A percentile compares a stretch with the other conserved stretches of the same genome.
Conservation (phyloP, 2,797 vertebrate species). For the Discoglossus pictus region DNA sequence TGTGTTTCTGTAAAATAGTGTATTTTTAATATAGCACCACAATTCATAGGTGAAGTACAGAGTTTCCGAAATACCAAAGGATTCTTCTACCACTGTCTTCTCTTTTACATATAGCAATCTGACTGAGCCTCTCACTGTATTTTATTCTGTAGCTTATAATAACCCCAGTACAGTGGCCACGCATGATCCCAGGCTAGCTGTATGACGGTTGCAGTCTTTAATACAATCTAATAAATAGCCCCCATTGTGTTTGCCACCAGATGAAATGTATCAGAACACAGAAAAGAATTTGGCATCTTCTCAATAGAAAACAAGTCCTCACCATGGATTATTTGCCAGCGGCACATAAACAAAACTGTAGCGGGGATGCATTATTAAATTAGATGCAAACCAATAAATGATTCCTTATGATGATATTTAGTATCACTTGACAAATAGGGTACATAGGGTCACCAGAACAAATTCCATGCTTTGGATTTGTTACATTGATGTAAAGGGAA, state of each 20-base stretch:
- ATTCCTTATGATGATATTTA: constrained; percentile 33
- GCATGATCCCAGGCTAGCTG: not conserved
- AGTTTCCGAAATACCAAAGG: too few species aligned
- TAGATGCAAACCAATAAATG: constrained; percentile 39
- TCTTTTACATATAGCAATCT: too few species aligned
- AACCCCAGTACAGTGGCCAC: not conserved
- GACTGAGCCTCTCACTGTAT: not conserved
- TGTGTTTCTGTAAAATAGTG: constrained; percentile 6
- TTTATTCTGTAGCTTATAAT: not conserved
- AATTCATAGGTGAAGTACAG: too few species aligned
- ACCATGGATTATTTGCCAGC: constrained; percentile 22
- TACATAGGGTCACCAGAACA: not conserved
- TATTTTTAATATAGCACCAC: too few species aligned
- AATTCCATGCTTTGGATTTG: not conserved
- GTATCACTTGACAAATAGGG: constrained; percentile 18
- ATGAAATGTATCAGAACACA: constrained; percentile 33
- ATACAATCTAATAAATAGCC: constrained; percentile 3
- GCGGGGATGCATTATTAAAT: constrained; percentile 29
- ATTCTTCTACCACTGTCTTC: too few species aligned
- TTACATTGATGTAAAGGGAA: too few species aligned
- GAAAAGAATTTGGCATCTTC: constrained; percentile 30
- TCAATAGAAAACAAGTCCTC: constrained; percentile 18
- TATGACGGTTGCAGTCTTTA: not conserved
- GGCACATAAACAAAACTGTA: constrained; percentile 14
- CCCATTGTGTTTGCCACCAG: constrained; percentile 16